phyloP scores from a whole-genome alignment of 1,140 invertebrate genomes.

The Drosophila chauvacae region DNA sequence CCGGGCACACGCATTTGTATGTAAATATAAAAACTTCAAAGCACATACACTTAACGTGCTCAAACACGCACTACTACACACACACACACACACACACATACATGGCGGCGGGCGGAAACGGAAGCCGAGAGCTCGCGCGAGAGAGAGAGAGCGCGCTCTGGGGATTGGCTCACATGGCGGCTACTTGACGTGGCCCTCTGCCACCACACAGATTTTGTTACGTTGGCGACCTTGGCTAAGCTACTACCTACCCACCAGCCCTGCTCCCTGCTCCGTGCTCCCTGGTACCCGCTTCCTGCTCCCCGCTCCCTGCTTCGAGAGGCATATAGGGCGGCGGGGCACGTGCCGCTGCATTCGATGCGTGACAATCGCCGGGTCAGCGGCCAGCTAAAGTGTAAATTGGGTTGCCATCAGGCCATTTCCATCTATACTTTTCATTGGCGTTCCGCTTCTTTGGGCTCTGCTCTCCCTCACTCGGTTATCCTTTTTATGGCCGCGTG shows the following conservation, averaged over 20 bases:
- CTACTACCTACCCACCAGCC: not conserved
- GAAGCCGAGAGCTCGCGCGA: not conserved
- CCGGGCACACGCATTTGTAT: slow-evolving; percentile 57
- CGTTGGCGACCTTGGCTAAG: slow-evolving; percentile 39
- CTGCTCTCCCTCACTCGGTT: not conserved
- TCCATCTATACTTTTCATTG: slow-evolving; percentile 8
- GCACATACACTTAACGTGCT: slow-evolving; percentile 75
- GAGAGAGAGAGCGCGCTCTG: not conserved
- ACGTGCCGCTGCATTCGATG: slow-evolving; percentile 47
- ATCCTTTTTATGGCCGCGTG: slow-evolving; percentile 8
- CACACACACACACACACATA: not conserved
- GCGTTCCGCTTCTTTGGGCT: not conserved
- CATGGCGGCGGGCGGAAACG: not conserved
- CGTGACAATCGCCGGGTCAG: slow-evolving; percentile 38
- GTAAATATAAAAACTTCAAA: slow-evolving; percentile 78
- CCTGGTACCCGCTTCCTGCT: not conserved
- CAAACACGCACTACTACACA: slow-evolving; percentile 60
- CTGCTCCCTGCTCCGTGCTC: too few species aligned
- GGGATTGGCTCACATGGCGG: slow-evolving; percentile 45
- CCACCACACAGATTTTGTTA: slow-evolving; percentile 52
- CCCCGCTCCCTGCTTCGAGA: not conserved
- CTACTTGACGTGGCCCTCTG: slow-evolving; percentile 61
- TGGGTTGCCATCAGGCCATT: slow-evolving; percentile 22
- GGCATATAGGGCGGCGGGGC: not conserved
- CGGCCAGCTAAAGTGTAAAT: slow-evolving; percentile 41